Evolutionary conservation across 2,888 invertebrate genomes (phyloP).

Genomic region (Cantharis rustica): DNA sequence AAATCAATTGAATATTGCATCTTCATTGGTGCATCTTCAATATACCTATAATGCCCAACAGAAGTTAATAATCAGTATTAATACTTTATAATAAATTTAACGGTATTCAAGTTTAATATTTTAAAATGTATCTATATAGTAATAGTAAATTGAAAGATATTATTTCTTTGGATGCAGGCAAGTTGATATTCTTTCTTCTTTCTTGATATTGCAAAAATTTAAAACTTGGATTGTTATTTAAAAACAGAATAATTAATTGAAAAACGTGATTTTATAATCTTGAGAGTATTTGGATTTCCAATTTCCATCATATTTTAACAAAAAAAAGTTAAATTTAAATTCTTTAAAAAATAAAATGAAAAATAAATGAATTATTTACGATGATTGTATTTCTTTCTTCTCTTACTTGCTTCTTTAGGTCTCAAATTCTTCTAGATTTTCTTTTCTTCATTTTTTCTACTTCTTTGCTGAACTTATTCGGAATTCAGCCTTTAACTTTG

Average conservation of each 20-base stretch:
- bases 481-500: not conserved
- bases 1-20: slow-evolving; percentile 27
- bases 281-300: not conserved
- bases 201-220: not conserved
- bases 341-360: not conserved
- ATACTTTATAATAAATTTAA: not conserved
- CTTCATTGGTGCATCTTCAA: slow-evolving; percentile 29
- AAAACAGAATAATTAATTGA: not conserved
- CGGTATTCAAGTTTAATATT: not conserved
- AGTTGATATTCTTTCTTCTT: not conserved
- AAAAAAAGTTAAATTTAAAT: not conserved
- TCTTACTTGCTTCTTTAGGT: not conserved
- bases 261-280: not conserved
- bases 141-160: not conserved
- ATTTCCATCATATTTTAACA: not conserved
- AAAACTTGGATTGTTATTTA: not conserved
- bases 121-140: not conserved
- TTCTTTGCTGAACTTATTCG: not conserved
- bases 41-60: slow-evolving; percentile 33
- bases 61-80: not conserved
- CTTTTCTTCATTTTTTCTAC: not conserved
- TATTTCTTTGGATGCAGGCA: not conserved
- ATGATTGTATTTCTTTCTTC: not conserved
- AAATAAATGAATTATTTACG: not conserved
- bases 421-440: not conserved